A percentile compares a stretch with the other conserved stretches of the same genome.
Evolutionary conservation across 2,888 invertebrate species (phyloP).

Genomic region (Amphiduros pacificus): DNA sequence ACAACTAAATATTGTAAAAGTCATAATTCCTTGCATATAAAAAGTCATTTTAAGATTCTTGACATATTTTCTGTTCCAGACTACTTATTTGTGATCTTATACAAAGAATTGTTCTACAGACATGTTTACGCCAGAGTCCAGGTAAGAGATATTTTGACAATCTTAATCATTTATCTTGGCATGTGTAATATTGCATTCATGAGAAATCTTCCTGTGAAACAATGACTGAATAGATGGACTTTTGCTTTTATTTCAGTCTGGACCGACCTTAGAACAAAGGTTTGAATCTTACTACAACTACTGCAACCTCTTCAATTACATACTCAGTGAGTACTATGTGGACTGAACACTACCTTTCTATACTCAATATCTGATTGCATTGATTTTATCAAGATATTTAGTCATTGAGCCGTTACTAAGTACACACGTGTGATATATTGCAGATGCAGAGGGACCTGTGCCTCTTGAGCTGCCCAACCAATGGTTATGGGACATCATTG

Average conservation of each 20-base stretch:
- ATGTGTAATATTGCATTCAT: no score
- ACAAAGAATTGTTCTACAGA: conserved; percentile 95
- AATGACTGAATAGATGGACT: not conserved
- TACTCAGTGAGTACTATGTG: conserved; percentile 78
- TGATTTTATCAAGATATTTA: no score
- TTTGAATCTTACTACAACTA: conserved; percentile 97
- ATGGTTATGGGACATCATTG: conserved; percentile 99
- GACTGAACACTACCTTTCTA: no score
- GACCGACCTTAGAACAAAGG: conserved; percentile 87
- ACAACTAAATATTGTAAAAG: no score
- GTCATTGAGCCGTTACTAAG: no score
- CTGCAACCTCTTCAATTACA: conserved; percentile 95
- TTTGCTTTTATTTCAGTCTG: conserved; percentile 68
- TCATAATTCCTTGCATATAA: no score
- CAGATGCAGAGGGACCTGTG: conserved; percentile 29
- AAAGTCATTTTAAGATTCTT: not conserved
- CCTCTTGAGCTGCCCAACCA: conserved; percentile 82
- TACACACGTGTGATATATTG: not conserved
- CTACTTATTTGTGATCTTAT: conserved; percentile 87
- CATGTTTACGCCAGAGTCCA: conserved; percentile 92
- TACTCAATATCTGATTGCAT: no score
- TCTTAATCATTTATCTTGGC: no score
- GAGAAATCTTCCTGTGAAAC: no score
- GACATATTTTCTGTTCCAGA: conserved; percentile 55
- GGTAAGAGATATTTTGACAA: conserved; percentile 35